Conservation (phyloP, 2,113 vertebrate genomes). For the Mola mola region DNA sequence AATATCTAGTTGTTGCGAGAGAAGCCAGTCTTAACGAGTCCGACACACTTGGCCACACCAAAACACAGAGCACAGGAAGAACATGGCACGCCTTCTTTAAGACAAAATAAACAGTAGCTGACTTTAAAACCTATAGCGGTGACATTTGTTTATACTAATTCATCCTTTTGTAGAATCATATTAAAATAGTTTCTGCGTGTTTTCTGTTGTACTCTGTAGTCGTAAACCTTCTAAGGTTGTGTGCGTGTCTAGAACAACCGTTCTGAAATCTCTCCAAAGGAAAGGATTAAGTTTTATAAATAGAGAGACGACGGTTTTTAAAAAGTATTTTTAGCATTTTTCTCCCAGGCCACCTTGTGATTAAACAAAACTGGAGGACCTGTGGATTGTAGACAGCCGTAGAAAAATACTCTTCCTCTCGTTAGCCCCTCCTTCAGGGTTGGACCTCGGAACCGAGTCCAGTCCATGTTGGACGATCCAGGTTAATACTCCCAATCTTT, state of each 20-base stretch:
- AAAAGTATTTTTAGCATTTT: slow-evolving; percentile 72
- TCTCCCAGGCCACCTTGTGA: slow-evolving; percentile 47
- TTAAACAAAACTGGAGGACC: slow-evolving; percentile 53
- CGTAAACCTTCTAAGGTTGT: slow-evolving; percentile 41
- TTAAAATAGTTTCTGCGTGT: slow-evolving; percentile 78
- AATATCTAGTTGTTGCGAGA: slow-evolving; percentile 66
- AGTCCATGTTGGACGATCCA: background rate
- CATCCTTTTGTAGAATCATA: slow-evolving; percentile 57
- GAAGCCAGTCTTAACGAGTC: slow-evolving; percentile 83
- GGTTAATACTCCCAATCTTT: slow-evolving; percentile 44
- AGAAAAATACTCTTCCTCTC: slow-evolving; percentile 79
- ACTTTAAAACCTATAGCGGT: slow-evolving; percentile 75
- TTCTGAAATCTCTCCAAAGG: slow-evolving; percentile 51
- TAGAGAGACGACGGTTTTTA: slow-evolving; percentile 65
- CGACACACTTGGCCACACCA: slow-evolving; percentile 74
- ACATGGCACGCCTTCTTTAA: slow-evolving; percentile 66
- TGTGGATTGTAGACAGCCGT: slow-evolving; percentile 64
- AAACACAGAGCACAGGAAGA: slow-evolving; percentile 76
- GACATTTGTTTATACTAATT: slow-evolving; percentile 35
- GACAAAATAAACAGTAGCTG: slow-evolving; percentile 72
- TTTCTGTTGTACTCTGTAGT: slow-evolving; percentile 35
- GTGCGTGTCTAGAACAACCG: slow-evolving; percentile 26
- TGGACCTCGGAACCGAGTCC: too few relatives aligned
- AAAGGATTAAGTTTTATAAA: slow-evolving; percentile 55
- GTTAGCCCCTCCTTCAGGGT: slow-evolving; percentile 13